A percentile compares a stretch with the other conserved stretches of the same genome.
phyloP scores from a whole-genome alignment of 30 jellyfish, hydroid and myxozoan genomes.

The Aurelia aurita region DNA sequence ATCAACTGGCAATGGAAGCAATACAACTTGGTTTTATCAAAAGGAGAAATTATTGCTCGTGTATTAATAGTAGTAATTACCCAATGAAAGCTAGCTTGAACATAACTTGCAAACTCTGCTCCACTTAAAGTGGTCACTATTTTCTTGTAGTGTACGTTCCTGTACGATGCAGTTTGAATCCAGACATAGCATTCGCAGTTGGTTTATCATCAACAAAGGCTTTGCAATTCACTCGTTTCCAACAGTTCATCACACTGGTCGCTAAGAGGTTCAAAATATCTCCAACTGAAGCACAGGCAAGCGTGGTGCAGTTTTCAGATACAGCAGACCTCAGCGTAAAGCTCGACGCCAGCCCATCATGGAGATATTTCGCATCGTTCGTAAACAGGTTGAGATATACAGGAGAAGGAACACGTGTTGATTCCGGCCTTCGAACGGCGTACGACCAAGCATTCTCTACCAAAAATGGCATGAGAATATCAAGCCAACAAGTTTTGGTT shows the following conservation, averaged over 20 bases:
- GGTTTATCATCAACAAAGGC: conserved; percentile 13
- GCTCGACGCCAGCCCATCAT: conserved; percentile 32
- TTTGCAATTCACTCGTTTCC: background rate
- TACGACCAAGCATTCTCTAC: conserved; percentile 48
- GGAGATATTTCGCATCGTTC: conserved; percentile 42
- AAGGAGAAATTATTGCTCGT: no score
- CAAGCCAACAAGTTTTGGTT: conserved; percentile 56
- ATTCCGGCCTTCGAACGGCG: conserved; percentile 68
- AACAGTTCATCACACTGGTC: conserved; percentile 51
- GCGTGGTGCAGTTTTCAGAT: conserved; percentile 69
- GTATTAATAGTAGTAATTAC: no score
- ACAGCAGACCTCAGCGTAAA: conserved; percentile 63
- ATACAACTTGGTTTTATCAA: no score
- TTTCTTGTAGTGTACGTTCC: conserved; percentile 34
- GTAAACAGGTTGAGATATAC: conserved; percentile 57
- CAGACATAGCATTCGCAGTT: conserved; percentile 39
- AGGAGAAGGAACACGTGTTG: conserved; percentile 65
- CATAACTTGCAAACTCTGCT: no score
- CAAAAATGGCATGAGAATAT: conserved; percentile 59
- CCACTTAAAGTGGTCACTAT: background rate
- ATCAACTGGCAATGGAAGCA: no score
- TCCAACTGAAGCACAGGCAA: conserved; percentile 42
- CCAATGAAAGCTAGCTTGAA: no score
- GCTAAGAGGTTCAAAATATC: conserved; percentile 76
- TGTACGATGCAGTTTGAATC: conserved; percentile 18